Evolutionary conservation across 2,888 invertebrate species (phyloP), one percentile per base, ranked within the genome.

Genomic region (Hedya salicella): DNA sequence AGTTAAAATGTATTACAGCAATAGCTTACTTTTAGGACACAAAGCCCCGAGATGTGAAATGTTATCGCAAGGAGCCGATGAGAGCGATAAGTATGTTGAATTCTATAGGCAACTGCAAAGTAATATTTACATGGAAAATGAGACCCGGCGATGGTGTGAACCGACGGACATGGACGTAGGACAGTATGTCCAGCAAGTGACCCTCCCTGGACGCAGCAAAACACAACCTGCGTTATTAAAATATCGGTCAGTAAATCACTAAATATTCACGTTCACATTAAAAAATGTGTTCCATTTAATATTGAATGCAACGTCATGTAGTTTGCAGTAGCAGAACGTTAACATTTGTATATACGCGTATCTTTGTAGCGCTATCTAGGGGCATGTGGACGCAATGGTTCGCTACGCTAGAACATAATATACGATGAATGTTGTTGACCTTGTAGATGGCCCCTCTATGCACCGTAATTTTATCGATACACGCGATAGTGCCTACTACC

Each of bases 111-210:
- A n/a, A n/a, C n/a, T n/a, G n/a, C 25, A 25, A 25, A 25, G 25
- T 2, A 25, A 6, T 25, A 92, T 95, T 95, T 93, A 97, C 98
- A 88, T 98, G 98, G 92, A 98, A 98, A 85, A 98, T 96, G 69
- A 98, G 94, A 70, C 98, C 98, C n/a, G 98, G 98, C 19, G 97
- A 96, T 13, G 98, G 98, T 54, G 98, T 98, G 79, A 97, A 95
- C 60, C 97, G 95, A 68, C 96, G 95, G 69, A 98, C 95, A 88
- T 98, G 98, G 36, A 98, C 97, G 83, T 97, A 98, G 9, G 98
- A 98, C 73, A 98, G 87, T 62, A 98, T 96, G 81, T 97, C 97
- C 79, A 98, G 92, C 73, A 98, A 93, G 88, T 98, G 98, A 65
- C 98, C 98, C 86, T 98, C 97, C 57, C 98, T 95, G 70, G 98